Conservation (phyloP, 1,140 invertebrate species). For the Hestina assimilis region DNA sequence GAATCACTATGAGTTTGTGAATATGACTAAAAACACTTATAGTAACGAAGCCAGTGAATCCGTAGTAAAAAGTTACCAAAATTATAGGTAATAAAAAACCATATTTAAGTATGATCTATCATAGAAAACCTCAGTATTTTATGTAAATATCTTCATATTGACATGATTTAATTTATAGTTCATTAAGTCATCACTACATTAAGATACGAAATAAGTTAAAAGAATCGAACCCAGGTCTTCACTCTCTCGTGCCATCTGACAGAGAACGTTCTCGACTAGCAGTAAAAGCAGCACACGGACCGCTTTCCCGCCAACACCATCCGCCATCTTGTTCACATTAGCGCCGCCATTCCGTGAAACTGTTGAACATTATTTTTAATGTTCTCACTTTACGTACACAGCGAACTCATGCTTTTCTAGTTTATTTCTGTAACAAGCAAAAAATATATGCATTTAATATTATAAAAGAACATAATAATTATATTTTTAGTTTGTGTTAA, state of each 20-base stretch:
- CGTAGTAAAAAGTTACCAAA: too few species aligned
- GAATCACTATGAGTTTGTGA: too few species aligned
- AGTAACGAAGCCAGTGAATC: too few species aligned
- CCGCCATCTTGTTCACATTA: slow-evolving; percentile 40
- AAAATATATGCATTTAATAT: neutral
- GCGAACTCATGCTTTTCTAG: slow-evolving; percentile 1
- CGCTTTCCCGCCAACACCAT: slow-evolving; percentile 34
- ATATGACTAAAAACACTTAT: too few species aligned
- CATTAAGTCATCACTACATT: neutral
- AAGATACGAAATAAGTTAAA: slow-evolving; percentile 7
- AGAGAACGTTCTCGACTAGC: slow-evolving; percentile 25
- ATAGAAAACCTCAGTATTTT: too few species aligned
- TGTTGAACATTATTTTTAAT: slow-evolving; percentile 12
- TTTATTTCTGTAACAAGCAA: slow-evolving; percentile 17
- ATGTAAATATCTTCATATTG: too few species aligned
- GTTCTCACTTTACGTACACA: slow-evolving; percentile 1
- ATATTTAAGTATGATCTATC: too few species aligned
- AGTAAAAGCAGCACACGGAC: slow-evolving; percentile 32
- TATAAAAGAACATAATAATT: neutral
- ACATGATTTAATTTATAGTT: too few species aligned
- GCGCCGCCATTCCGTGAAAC: slow-evolving; percentile 30
- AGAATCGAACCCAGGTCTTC: slow-evolving; percentile 26
- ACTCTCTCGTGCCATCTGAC: slow-evolving; percentile 29
- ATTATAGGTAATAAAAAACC: too few species aligned
- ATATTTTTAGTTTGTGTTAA: neutral